Conservation (phyloP, 2,113 vertebrate genomes). For the Lepisosteus oculatus region DNA sequence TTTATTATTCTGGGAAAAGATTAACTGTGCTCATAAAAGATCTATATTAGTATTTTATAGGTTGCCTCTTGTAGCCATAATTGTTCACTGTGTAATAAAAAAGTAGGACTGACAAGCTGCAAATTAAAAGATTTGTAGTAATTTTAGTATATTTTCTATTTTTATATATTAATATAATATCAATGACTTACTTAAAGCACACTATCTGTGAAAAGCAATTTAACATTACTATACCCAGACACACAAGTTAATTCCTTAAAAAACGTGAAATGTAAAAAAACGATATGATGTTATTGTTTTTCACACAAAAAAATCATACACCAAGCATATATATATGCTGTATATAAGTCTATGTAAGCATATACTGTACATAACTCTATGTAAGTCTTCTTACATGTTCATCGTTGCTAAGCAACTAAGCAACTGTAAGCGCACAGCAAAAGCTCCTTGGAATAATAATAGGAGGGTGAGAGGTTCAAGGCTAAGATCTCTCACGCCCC, state of each 20-base stretch:
- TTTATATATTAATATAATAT: too few species aligned
- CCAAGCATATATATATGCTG: background rate
- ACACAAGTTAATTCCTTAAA: background rate
- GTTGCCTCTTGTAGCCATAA: slow-evolving; percentile 56
- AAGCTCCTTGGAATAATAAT: background rate
- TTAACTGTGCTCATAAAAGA: slow-evolving; percentile 52
- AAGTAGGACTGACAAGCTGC: slow-evolving; percentile 52
- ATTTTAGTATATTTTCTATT: slow-evolving; percentile 24
- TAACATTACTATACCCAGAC: too few species aligned
- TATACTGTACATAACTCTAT: background rate
- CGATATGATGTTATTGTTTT: too few species aligned
- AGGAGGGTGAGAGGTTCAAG: slow-evolving; percentile 1
- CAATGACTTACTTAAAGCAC: too few species aligned
- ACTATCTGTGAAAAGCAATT: too few species aligned
- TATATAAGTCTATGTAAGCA: background rate
- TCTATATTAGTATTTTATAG: slow-evolving; percentile 63
- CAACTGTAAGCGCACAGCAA: background rate
- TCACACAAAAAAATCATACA: too few species aligned
- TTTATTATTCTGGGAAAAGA: slow-evolving; percentile 43
- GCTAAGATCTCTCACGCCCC: background rate
- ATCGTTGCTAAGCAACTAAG: background rate
- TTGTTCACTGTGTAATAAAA: slow-evolving; percentile 54
- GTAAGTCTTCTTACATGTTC: background rate
- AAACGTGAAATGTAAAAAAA: background rate
- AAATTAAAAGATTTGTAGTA: slow-evolving; percentile 54